These are phyloP conservation scores for Pseudochirops cupreus DNA, from an alignment of 2,797 vertebrate species.

Conservation along the genomic window DNA sequence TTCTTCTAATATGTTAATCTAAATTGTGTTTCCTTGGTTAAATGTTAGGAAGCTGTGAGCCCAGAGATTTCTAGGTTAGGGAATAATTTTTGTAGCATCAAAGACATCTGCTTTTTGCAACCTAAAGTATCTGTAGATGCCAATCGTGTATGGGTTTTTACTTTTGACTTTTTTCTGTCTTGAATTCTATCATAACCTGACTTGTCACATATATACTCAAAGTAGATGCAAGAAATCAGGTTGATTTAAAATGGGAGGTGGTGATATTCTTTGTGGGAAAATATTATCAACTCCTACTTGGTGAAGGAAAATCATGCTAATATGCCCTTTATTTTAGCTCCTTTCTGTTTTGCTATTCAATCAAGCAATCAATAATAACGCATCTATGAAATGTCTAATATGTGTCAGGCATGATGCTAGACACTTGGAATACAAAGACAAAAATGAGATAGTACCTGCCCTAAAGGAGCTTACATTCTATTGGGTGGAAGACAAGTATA, in stretches of 20 bases:
- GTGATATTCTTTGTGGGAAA: not conserved
- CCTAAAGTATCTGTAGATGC: not conserved
- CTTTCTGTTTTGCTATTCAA: not conserved
- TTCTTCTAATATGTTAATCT: not conserved
- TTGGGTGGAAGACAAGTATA: too few relatives aligned
- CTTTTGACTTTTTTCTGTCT: not conserved
- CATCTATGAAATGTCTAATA: not conserved
- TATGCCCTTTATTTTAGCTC: not conserved
- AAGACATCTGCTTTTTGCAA: not conserved
- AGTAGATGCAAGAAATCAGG: not conserved
- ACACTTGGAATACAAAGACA: not conserved
- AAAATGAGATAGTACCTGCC: not conserved
- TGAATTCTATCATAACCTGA: not conserved
- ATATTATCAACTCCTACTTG: not conserved
- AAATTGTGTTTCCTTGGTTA: not conserved
- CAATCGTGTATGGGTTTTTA: not conserved
- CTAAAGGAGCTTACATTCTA: not conserved
- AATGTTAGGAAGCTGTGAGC: not conserved
- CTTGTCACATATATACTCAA: not conserved
- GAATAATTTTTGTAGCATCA: not conserved
- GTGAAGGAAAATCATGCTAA: not conserved
- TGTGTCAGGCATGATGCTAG: not conserved
- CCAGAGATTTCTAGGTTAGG: not conserved
- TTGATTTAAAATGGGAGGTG: not conserved
- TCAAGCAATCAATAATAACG: not conserved